Conservation (phyloP, 2,113 vertebrate species). For the Willisornis vidua region DNA sequence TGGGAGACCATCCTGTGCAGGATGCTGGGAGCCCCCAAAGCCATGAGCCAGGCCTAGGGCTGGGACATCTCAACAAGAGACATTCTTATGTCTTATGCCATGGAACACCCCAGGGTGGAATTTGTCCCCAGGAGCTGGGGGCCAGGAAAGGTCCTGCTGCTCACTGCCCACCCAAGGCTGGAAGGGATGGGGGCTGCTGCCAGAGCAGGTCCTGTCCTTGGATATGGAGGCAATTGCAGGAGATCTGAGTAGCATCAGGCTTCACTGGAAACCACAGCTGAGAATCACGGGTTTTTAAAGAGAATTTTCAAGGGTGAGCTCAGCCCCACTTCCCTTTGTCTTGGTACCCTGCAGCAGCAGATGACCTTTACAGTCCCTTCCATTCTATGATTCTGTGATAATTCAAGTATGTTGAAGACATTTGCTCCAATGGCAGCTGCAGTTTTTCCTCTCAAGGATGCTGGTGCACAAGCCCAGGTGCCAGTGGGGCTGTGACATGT, state of each 20-base stretch:
- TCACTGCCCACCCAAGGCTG: not conserved
- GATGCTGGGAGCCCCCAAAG: not conserved
- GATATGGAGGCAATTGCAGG: not conserved
- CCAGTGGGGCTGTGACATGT: not conserved
- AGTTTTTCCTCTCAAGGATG: not conserved
- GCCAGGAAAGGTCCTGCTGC: not conserved
- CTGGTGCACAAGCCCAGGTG: not conserved
- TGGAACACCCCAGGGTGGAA: not conserved
- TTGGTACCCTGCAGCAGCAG: not conserved
- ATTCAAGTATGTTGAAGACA: not conserved
- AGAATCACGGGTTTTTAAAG: not conserved
- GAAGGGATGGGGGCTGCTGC: not conserved
- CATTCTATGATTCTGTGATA: not conserved
- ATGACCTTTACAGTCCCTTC: not conserved
- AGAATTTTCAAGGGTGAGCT: not conserved
- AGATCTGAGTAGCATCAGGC: not conserved
- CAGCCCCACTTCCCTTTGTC: accelerated
- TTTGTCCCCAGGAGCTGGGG: not conserved
- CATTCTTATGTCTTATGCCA: not conserved
- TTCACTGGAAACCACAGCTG: not conserved
- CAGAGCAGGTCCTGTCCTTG: not conserved
- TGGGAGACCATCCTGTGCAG: not conserved
- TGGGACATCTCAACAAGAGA: not conserved
- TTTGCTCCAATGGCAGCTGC: not conserved
- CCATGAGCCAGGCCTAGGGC: not conserved